Evolutionary conservation across 1,140 invertebrate species (phyloP).

Genomic region (Harlomillsia oculata): DNA sequence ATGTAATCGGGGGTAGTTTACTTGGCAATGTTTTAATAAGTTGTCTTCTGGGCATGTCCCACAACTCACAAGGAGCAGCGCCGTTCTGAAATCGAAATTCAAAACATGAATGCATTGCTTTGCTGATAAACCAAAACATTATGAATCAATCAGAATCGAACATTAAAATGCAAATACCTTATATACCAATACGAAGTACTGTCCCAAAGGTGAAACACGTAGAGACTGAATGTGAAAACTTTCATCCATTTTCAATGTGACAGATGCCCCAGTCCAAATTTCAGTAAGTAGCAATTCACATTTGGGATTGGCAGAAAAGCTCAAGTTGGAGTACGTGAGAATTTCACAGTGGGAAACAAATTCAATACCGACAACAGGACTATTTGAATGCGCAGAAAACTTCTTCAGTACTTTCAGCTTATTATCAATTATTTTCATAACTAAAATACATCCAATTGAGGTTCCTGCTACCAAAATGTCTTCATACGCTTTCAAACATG

Average conservation of each 20-base stretch:
- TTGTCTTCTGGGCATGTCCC: conserved; percentile 28
- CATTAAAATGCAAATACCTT: conserved; percentile 19
- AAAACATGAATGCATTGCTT: neutral
- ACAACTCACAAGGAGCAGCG: conserved; percentile 30
- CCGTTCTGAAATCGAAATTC: conserved; percentile 24
- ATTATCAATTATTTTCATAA: conserved; percentile 5
- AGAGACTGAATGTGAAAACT: conserved; percentile 25
- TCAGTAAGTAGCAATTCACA: conserved; percentile 30
- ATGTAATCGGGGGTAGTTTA: conserved; percentile 33
- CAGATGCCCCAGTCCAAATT: conserved; percentile 12
- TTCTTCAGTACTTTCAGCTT: conserved; percentile 13
- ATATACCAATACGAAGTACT: conserved; percentile 31
- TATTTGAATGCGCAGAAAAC: conserved; percentile 25
- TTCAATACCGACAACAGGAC: conserved; percentile 29
- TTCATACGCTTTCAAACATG: conserved; percentile 14
- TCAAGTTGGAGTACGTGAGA: conserved; percentile 27
- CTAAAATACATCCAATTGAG: conserved; percentile 15
- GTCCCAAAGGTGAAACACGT: conserved; percentile 22
- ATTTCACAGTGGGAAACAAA: conserved; percentile 20
- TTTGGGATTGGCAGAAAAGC: conserved; percentile 31
- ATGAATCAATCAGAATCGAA: too few relatives aligned
- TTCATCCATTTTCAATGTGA: conserved; percentile 27
- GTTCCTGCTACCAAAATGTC: conserved; percentile 23
- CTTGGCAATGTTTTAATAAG: conserved; percentile 31
- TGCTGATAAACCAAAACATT: too few relatives aligned